Evolutionary conservation across 1,140 invertebrate species (phyloP), one percentile per base, ranked within the genome.

Genomic region (Ridgeia piscesae): DNA sequence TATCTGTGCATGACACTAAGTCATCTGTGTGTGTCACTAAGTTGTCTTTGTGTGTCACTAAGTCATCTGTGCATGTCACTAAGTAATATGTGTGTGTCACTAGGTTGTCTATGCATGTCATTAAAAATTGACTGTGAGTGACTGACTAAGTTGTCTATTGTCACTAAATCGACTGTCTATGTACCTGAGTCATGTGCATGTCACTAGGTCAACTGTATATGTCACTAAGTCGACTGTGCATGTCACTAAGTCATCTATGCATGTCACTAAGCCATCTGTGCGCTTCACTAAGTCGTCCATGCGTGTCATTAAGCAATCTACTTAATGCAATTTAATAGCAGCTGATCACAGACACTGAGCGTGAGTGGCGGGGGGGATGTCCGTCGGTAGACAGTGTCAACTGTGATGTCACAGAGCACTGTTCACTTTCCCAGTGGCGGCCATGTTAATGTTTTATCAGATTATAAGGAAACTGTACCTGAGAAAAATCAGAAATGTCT

Each of bases 1-100:
- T 50, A 50, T 50, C n/a, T n/a, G 48, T 42, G 58, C 58, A 77
- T 77, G 27, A 77, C 58, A 21, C 17, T 27, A 8, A 77, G 2
- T 42, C 93, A 35, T 35, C 42, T 8, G 92, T 33, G 33, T 27
- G 34, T 89, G 48, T 88, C 48, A 35, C 35, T 77, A 77, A 77
- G 27, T 77, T 21, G 58, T 77, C 17, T 77, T 89, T n/a, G 33
- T 91, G 33, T 91, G 91, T 88, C 48, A 35, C 35, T 77, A 77
- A 77, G 27, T 77, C 27, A 31, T 77, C 58, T 77, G 58, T 77
- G 14, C 58, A 0, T 77, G 58, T 77, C 58, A 77, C 17, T 77
- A 77, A 77, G 58, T 6, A 21, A n/a, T 91, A 4, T n/a, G 33
- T 91, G 33, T 91, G 91, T 88, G 27, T 77, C 27, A 31, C 27